Conservation (phyloP, 2,113 vertebrate genomes). For the Chaenogobius annularis region DNA sequence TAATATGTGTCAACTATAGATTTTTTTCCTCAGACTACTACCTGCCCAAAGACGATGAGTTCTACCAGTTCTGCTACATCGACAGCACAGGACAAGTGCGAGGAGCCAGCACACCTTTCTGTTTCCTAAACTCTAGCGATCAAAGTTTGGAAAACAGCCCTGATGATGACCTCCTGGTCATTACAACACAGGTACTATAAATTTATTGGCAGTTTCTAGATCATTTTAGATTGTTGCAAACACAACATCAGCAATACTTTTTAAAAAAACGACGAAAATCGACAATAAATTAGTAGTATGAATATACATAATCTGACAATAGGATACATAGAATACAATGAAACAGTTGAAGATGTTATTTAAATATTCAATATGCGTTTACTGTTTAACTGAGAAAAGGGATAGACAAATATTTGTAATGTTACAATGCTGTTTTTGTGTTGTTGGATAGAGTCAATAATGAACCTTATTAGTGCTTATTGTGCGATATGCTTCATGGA, state of each 20-base stretch:
- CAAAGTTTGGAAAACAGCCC: conserved; percentile 41
- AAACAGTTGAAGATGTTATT: no score
- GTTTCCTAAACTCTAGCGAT: conserved; percentile 59
- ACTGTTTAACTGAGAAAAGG: no score
- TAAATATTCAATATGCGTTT: no score
- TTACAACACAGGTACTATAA: conserved; percentile 75
- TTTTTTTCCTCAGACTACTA: conserved; percentile 65
- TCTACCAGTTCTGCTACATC: conserved; percentile 83
- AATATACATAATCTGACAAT: neutral
- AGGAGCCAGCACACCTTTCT: conserved; percentile 80
- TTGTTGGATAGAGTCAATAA: no score
- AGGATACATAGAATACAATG: neutral
- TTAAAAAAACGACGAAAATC: neutral
- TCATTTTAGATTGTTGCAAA: neutral
- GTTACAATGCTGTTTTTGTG: no score
- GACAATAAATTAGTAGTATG: neutral
- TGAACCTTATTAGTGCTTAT: no score
- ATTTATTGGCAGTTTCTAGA: neutral
- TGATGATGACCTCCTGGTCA: conserved; percentile 72
- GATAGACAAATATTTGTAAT: no score
- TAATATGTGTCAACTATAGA: no score
- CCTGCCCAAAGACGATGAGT: conserved; percentile 79
- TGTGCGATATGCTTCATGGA: no score
- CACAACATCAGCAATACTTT: neutral
- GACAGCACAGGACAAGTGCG: conserved; percentile 68